phyloP scores from a whole-genome alignment of 2,888 invertebrate genomes.

The Harmothoe impar region DNA sequence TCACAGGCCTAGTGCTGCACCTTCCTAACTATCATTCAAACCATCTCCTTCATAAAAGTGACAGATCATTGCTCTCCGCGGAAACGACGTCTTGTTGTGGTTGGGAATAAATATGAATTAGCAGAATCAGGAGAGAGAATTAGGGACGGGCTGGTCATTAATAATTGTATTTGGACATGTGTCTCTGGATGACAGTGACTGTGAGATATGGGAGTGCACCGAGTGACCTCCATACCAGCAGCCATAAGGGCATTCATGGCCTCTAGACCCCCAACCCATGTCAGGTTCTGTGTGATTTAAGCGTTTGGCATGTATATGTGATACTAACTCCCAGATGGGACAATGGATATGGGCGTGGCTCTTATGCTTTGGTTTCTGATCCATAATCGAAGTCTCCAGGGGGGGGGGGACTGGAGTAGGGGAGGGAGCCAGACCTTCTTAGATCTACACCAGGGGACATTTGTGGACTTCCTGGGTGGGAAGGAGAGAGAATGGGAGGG shows the following conservation, averaged over 20 bases:
- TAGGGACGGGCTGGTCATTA: not conserved
- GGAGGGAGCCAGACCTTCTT: too few relatives aligned
- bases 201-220: not conserved
- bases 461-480: too few relatives aligned
- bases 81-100: slow-evolving; percentile 10
- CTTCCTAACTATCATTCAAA: not conserved
- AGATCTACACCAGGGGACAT: too few relatives aligned
- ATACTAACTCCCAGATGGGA: not conserved
- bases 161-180: not conserved
- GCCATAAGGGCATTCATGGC: not conserved
- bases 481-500: too few relatives aligned
- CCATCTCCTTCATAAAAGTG: slow-evolving; percentile 19
- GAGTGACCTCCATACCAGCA: not conserved
- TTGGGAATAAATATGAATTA: not conserved
- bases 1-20: not conserved
- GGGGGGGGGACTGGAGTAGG: too few relatives aligned
- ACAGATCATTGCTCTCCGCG: not conserved
- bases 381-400: too few relatives aligned
- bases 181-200: not conserved
- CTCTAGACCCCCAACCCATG: not conserved
- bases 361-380: not conserved
- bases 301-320: too few relatives aligned
- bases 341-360: slow-evolving; percentile 11
- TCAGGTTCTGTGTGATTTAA: not conserved
- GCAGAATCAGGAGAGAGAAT: slow-evolving; percentile 19